Base-by-base conservation (phyloP, 2,888 invertebrate genomes). In the Mimachlamys varia region DNA sequence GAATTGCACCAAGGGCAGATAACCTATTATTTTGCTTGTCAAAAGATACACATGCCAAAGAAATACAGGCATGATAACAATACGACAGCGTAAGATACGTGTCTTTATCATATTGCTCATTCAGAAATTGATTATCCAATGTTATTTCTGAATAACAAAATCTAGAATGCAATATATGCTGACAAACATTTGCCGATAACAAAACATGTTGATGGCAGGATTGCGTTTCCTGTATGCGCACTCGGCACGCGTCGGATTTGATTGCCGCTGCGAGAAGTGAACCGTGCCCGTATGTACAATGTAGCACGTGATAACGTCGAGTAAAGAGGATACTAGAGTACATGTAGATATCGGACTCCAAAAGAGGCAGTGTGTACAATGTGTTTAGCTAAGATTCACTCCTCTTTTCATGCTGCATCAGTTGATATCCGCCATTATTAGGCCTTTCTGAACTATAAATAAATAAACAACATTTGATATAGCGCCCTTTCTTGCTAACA, bases 181-280 rank as follows among this genome's bases (percentile, higher is more conserved):
- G 33, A 15, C 7, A 33, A 22, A 33, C 10, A 76, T 13, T 27
- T 10, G 76, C 12, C 76, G 76, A 76, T 76, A 76, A 33, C 76
- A 76, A 76, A 76, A 12, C 33, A 33, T 33, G 76, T 76, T 76
- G 62, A 22, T 62, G n/a, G 76, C 76, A 33, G 22, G 33, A 76
- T 76, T 76, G 76, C 1, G 33, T 76, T 76, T 33, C 76, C 76
- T 76, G 76, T 33, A 76, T 27, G 76, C 76, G 76, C 76, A 76
- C 76, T 76, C 76, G 76, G 76, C 76, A 76, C 76, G 76, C 33
- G 27, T 33, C 13, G 76, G 33, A 10, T 33, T 33, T 76, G 33
- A 33, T 76, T 76, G 76, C 27, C 15, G 33, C 76, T 33, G 12
- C 33, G 76, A 33, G 76, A 7, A 33, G 3, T 76, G 76, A 76